Base-by-base conservation (phyloP, 2,113 vertebrate species). In the Marmota flaviventris region DNA sequence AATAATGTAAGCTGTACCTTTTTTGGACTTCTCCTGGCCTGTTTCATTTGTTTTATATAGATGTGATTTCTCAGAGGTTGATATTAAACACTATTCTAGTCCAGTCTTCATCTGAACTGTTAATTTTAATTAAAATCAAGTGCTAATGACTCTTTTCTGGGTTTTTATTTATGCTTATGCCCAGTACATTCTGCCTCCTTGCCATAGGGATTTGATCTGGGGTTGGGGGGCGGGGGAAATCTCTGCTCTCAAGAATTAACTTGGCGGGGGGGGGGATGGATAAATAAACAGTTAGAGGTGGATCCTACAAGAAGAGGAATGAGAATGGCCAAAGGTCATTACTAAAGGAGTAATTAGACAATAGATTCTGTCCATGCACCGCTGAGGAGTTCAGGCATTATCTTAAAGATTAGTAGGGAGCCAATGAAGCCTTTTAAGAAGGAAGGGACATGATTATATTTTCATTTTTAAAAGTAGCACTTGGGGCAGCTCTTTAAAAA, bases 111-210 rank as follows among this genome's bases (percentile, higher is more conserved):
- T 97, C 48, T 70, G 25, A 98, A 95, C 53, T 93, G 9, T 94
- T 94, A n/a, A 79, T 97, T 97, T 86, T 89, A 75, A 98, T 96
- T 98, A 97, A 98, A 99, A 97, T 97, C 92, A 98, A 98, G 22
- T 97, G 27, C 29, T 98, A 95, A 95, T 93, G 42, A 91, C 83
- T 5, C 14, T 78, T 70, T 39, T 65, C 45, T 79, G 79, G 58
- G 58, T 94, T 82, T 89, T 42, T 94, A 16, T 93, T 94, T 84
- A 42, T 51, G 0, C 8, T 24, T 67, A 29, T 51, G 37, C 48
- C 29, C 39, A 53, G 34, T 14, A 65, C 65, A 7, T 37, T 29
- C 29, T 34, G 18, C 27, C 29, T 73, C 17, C 53, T 58, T 37
- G 69, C 22, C 34, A 29, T 22, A 42, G 69, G 69, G 88, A n/a